phyloP scores from a whole-genome alignment of 2,888 invertebrate genomes.

The Ferdinandea cuprea region DNA sequence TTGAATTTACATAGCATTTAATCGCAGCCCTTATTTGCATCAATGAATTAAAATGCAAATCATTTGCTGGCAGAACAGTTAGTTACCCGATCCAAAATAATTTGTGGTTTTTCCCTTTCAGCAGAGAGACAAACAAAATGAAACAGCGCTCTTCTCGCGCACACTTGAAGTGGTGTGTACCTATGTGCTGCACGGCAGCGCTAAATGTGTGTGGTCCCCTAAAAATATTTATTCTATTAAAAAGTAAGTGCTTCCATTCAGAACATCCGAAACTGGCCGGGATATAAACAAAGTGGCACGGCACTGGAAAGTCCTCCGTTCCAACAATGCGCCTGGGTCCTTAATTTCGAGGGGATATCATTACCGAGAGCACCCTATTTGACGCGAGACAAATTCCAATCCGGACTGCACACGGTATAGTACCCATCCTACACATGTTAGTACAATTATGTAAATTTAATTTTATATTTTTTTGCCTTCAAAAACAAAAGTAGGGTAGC shows the following conservation, averaged over 20 bases:
- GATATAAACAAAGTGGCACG: constrained; percentile 22
- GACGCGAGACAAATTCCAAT: constrained; percentile 16
- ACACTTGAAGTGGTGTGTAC: neutral
- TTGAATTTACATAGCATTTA: constrained; percentile 2
- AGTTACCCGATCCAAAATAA: neutral
- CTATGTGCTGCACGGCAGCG: neutral
- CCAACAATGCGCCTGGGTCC: neutral
- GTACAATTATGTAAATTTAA: constrained; percentile 31
- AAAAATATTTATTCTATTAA: constrained; percentile 30
- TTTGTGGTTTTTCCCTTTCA: neutral
- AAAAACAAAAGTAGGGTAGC: neutral
- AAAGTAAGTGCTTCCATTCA: constrained; percentile 32
- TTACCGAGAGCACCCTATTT: constrained; percentile 16
- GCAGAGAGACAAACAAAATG: constrained; percentile 4
- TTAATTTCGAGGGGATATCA: constrained; percentile 11
- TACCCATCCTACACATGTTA: neutral
- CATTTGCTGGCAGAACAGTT: constrained; percentile 1
- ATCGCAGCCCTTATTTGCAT: constrained; percentile 26
- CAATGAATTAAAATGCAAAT: constrained; percentile 30
- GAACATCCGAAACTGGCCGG: constrained; percentile 8
- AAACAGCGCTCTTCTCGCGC: neutral
- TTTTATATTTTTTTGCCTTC: constrained; percentile 1
- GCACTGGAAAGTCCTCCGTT: neutral
- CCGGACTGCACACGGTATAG: neutral
- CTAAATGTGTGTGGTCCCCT: constrained; percentile 8